Conservation (phyloP, 2,113 vertebrate genomes). For the Henicopernis longicauda region DNA sequence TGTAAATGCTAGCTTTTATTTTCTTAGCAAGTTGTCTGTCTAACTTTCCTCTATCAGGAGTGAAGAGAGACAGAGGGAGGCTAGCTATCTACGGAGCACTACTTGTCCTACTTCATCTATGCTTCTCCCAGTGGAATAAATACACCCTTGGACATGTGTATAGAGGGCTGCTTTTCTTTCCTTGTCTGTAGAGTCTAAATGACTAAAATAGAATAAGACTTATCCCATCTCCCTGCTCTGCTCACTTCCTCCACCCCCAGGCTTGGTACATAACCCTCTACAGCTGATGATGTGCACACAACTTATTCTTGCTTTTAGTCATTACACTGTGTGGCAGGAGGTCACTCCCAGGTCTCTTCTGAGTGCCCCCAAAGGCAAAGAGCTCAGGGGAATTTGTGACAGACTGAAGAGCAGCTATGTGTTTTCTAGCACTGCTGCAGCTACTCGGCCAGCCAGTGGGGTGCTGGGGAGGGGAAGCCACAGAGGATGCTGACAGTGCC, state of each 20-base stretch:
- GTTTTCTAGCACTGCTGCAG: neutral
- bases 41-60: neutral
- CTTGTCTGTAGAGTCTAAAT: neutral
- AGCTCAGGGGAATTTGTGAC: neutral
- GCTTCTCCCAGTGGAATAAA: neutral
- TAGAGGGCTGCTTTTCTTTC: neutral
- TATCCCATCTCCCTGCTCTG: neutral
- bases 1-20: neutral
- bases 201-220: neutral
- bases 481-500: accelerated
- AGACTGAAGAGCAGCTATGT: accelerated
- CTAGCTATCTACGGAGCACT: neutral
- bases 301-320: neutral
- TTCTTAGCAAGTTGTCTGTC: neutral
- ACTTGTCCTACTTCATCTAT: neutral
- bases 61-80: neutral
- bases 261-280: neutral
- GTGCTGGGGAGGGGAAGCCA: neutral
- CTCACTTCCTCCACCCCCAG: neutral
- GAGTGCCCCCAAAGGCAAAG: neutral
- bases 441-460: accelerated
- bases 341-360: neutral
- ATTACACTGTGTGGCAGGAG: neutral
- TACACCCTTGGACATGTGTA: neutral
- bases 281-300: accelerated